Base-by-base conservation (phyloP, 2,888 invertebrate genomes). In the Anarsia innoxiella region DNA sequence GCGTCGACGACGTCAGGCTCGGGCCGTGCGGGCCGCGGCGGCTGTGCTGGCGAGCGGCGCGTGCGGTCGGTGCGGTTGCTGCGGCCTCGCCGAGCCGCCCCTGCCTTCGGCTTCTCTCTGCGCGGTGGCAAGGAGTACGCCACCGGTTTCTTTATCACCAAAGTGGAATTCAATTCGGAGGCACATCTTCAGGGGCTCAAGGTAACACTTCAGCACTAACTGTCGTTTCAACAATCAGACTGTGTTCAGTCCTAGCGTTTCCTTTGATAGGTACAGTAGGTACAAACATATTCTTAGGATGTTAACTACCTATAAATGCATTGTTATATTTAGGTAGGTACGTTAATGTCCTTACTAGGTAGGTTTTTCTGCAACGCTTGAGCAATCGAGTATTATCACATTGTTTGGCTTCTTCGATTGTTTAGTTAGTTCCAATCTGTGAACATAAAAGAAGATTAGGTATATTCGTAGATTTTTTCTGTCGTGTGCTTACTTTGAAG, bases 101-200 rank as follows among this genome's bases (percentile, higher is more conserved):
- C 91, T 3, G 90, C 90, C 12, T 91, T 92, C 57, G 95, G 95
- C 1, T 95, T 95, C 72, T 91, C 93, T 1, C 76, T 95, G 39
- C 87, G 95, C 2, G 95, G 95, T 15, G 97, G 97, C 10, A 88
- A 91, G 46, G 97, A 97, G 66, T 94, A 96, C 67, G 93, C 94
- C 13, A 94, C 95, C 0, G 97, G 97, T 16, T 93, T 97, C 77
- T 97, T 95, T 77, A 91, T 97, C 41, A 95, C 96, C 12, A 91
- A 91, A 59, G 92, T 97, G 5, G 94, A 95, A 50, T 89, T 91
- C 19, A 93, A 93, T 39, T 94, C 95, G 1, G 95, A 95, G 69
- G 96, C 97, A 0, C 90, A 94, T 57, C 83, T 89, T 33, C 93
- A 94, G 70, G 97, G 96, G 45, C 80, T 97, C 34, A 91, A 91